phyloP scores from a whole-genome alignment of 2,113 vertebrate species.

The Sprattus sprattus region DNA sequence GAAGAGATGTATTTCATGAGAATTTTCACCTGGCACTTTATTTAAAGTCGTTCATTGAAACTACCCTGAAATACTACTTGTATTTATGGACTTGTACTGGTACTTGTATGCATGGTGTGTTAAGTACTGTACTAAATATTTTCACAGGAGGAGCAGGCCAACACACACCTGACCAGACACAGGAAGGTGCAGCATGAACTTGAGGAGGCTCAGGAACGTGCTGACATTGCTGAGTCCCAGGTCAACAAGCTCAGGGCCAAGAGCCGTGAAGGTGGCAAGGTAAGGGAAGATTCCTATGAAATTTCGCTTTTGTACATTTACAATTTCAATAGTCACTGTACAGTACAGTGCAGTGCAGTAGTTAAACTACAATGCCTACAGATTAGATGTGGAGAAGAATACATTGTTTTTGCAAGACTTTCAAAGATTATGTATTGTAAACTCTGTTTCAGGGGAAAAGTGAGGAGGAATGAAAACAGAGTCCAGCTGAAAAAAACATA shows the following conservation, averaged over 20 bases:
- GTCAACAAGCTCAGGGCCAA: conserved; percentile 75
- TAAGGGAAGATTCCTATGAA: not conserved
- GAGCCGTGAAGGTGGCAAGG: conserved; percentile 64
- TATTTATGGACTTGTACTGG: too few relatives aligned
- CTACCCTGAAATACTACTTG: too few relatives aligned
- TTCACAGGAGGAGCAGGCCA: conserved; percentile 57
- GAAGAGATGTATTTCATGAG: too few relatives aligned
- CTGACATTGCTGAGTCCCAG: conserved; percentile 69
- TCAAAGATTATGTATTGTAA: not conserved
- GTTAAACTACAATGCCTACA: too few relatives aligned
- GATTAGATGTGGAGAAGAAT: too few relatives aligned
- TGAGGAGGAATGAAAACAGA: not conserved
- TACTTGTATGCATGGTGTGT: too few relatives aligned
- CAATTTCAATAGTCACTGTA: not conserved
- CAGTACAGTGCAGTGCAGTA: too few relatives aligned
- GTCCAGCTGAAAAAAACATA: not conserved
- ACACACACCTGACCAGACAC: conserved; percentile 50
- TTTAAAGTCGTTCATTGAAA: too few relatives aligned
- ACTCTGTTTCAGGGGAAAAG: not conserved
- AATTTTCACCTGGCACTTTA: too few relatives aligned
- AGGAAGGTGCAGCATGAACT: conserved; percentile 69
- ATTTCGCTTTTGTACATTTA: not conserved
- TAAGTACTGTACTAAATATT: too few relatives aligned
- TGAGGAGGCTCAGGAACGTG: conserved; percentile 70
- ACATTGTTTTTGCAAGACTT: not conserved